Evolutionary conservation across 2,797 vertebrate species (phyloP), one percentile per base, ranked within the genome.

Genomic region (Synanceia verrucosa): DNA sequence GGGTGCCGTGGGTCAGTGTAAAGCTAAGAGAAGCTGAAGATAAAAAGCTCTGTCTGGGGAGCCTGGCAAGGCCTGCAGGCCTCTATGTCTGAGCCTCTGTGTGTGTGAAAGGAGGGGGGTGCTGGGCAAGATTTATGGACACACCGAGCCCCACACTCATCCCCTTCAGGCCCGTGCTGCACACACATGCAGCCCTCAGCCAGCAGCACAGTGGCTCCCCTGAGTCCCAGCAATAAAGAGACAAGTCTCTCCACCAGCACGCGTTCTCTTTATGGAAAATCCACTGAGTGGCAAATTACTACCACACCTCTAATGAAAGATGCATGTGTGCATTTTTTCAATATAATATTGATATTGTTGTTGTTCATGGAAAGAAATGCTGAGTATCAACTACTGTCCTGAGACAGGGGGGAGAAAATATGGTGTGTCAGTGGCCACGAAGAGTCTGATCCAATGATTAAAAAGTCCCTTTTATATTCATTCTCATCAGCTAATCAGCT

Each of bases 91-190:
- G 72, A 34, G 79, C 69, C 59, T 65, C 29, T 79, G 46, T 73
- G 63, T 66, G 68, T 78, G 69, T 84, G 79, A 67, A 71, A 56
- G 84, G 86, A 85, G 88, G 88, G 88, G 88, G 65, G 65, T 55
- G 70, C 72, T 5, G 70, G 71, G 69, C 52, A 63, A 89, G 93
- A 94, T 95, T 94, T 94, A 94, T 93, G 84, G 81, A 80, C 84
- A 80, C 84, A 75, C 58, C 65, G 13, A 83, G 82, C 85, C 75
- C 84, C 67, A 73, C 62, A 53, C 84, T 89, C 86, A 76, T 88
- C 87, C 78, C 80, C 79, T 83, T 37, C 71, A 87, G 86, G 68
- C 83, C 87, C 29, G 47, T 66, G 83, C 69, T 64, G 53, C 63
- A 48, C 79, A 68, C 79, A 78, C 80, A 78, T 39, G 56, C 74